Evolutionary conservation across 2,113 vertebrate genomes (phyloP).

Genomic region (Formicarius rufipectus): DNA sequence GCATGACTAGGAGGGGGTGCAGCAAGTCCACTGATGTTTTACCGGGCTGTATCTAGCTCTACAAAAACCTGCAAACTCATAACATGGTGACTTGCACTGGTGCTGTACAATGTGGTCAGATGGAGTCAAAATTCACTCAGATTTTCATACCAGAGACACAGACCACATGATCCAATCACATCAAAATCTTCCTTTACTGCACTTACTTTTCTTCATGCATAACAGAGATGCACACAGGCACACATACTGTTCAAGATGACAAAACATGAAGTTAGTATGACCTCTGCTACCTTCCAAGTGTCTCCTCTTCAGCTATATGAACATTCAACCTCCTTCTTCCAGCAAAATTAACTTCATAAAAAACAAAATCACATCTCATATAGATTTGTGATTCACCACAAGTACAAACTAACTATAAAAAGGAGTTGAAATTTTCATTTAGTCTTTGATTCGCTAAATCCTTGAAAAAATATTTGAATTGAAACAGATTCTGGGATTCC

Average conservation of each 20-base stretch:
- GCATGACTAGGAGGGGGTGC: neutral
- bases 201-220: neutral
- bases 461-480: neutral
- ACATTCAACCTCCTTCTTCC: neutral
- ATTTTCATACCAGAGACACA: neutral
- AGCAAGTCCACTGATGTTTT: neutral
- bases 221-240: neutral
- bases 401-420: neutral
- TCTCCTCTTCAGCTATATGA: neutral
- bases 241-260: neutral
- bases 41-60: neutral
- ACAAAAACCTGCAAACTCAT: neutral
- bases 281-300: neutral
- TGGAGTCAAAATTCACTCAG: neutral
- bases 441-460: neutral
- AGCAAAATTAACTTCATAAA: neutral
- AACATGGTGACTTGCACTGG: neutral
- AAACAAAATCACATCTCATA: neutral
- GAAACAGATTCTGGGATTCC: neutral
- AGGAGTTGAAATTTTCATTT: neutral
- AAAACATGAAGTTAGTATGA: neutral
- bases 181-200: neutral
- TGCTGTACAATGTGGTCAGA: neutral
- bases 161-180: neutral
- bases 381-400: neutral